Base-by-base conservation (phyloP, 1,140 invertebrate species). In the Hesperophylax magnus region DNA sequence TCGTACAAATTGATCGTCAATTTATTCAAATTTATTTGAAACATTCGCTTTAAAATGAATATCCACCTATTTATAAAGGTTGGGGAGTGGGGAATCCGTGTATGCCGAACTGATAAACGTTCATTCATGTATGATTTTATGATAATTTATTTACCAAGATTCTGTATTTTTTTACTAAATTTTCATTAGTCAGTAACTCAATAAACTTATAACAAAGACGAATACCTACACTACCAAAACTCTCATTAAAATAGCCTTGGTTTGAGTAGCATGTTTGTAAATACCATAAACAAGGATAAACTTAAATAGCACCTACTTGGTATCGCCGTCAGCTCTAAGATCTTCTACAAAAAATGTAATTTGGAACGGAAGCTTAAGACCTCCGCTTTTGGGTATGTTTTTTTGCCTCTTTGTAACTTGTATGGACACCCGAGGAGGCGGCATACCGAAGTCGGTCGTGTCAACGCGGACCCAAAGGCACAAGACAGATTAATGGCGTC, bases 401-500 rank as follows among this genome's bases (percentile, higher is more conserved):
- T 72, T 72, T 22, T 22, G 47, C 27, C 22, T 72, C 47, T 22
- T 67, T 53, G n/a, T 53, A 7, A 31, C 60, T 61, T 24, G 24
- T 69, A 34, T 69, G 34, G 34, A 39, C 17, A 53, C 47, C 69
- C 18, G 20, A 31, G 22, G 52, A 52, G 47, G 65, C 31, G 34
- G 69, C 20, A 54, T 22, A 20, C 52, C 24, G n/a, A 39, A 22
- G 22, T 18, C 54, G 39, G 61, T 53, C 22, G 69, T 81, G 82
- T 84, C 82, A 84, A 71, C 82, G 61, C 82, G 78, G 77, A 80
- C 78, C 81, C 78, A 34, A 69, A 76, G 82, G 63, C 79, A 78
- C 80, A 77, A 81, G 82, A 84, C 82, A 84, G 80, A 84, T 84
- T 81, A 81, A 84, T 84, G 82, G 74, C 74, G 82, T 79, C 82